These are phyloP conservation scores for Phrixothrix hirtus DNA, from an alignment of 2,888 invertebrate genomes.

Conservation along the genomic window DNA sequence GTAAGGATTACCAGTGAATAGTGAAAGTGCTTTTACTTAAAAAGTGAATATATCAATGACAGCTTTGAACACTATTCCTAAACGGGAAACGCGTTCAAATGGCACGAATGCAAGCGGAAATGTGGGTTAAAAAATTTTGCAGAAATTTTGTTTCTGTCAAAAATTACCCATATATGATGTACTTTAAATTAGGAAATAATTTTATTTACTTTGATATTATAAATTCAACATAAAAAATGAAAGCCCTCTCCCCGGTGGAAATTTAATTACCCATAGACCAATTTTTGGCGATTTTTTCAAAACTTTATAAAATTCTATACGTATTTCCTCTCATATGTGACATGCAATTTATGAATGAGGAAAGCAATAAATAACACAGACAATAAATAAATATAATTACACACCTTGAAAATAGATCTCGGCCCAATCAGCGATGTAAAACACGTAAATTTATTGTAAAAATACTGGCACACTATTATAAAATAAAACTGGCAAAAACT, in stretches of 20 bases:
- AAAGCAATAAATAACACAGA: not conserved
- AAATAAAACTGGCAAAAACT: slow-evolving; percentile 19
- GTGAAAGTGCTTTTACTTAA: no score
- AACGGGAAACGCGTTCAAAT: no score
- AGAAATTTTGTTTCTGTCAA: no score
- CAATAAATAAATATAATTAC: not conserved
- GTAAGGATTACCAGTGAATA: no score
- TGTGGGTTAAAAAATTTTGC: no score
- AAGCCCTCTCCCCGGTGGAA: not conserved
- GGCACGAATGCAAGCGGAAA: no score
- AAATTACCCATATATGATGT: no score
- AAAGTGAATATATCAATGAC: no score
- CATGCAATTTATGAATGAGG: not conserved
- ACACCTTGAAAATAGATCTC: slow-evolving; percentile 6
- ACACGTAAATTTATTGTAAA: slow-evolving; percentile 4
- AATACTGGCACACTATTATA: slow-evolving; percentile 18
- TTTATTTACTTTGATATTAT: not conserved
- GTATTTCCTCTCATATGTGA: not conserved
- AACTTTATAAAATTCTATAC: not conserved
- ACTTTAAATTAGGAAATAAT: not conserved
- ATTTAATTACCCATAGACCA: not conserved
- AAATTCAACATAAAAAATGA: not conserved
- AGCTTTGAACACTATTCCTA: no score
- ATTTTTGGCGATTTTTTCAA: no score
- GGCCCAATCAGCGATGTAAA: not conserved